phyloP scores from a whole-genome alignment of 2,113 vertebrate species.

The Odontesthes bonariensis region DNA sequence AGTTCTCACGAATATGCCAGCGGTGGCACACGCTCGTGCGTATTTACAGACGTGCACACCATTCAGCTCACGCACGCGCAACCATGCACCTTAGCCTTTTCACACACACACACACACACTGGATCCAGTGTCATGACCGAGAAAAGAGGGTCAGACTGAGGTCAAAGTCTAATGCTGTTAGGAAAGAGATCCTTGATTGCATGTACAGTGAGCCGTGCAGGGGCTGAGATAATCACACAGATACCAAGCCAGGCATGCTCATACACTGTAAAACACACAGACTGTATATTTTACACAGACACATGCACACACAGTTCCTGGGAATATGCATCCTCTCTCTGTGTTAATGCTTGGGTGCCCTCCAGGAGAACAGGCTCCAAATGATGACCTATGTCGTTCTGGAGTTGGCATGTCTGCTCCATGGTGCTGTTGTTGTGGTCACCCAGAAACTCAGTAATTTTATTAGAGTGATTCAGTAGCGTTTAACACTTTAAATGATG shows the following conservation, averaged over 20 bases:
- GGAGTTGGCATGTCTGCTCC: slow-evolving; percentile 46
- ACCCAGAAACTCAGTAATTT: slow-evolving; percentile 54
- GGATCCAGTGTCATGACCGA: slow-evolving; percentile 67
- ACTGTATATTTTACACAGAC: slow-evolving; percentile 15
- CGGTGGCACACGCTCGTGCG: slow-evolving; percentile 54
- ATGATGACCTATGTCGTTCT: slow-evolving; percentile 68
- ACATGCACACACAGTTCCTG: slow-evolving; percentile 35
- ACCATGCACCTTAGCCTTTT: slow-evolving; percentile 33
- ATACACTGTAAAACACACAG: slow-evolving; percentile 33
- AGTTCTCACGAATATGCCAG: slow-evolving; percentile 73
- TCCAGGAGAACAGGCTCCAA: slow-evolving; percentile 73
- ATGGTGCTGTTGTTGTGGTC: slow-evolving; percentile 58
- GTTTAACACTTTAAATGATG: slow-evolving; percentile 49
- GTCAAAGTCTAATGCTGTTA: slow-evolving; percentile 73
- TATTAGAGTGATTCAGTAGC: slow-evolving; percentile 64
- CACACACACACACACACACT: slow-evolving; percentile 38
- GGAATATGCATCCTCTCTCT: slow-evolving; percentile 69
- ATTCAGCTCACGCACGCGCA: slow-evolving; percentile 11
- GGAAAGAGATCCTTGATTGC: slow-evolving; percentile 65
- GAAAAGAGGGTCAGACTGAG: slow-evolving; percentile 62
- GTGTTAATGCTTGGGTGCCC: slow-evolving; percentile 71
- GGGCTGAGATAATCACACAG: slow-evolving; percentile 52
- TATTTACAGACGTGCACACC: background rate
- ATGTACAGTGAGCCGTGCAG: slow-evolving; percentile 59
- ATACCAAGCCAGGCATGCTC: slow-evolving; percentile 43